Evolutionary conservation across 2,113 vertebrate genomes (phyloP).

Genomic region (Sphaerodactylus townsendi): DNA sequence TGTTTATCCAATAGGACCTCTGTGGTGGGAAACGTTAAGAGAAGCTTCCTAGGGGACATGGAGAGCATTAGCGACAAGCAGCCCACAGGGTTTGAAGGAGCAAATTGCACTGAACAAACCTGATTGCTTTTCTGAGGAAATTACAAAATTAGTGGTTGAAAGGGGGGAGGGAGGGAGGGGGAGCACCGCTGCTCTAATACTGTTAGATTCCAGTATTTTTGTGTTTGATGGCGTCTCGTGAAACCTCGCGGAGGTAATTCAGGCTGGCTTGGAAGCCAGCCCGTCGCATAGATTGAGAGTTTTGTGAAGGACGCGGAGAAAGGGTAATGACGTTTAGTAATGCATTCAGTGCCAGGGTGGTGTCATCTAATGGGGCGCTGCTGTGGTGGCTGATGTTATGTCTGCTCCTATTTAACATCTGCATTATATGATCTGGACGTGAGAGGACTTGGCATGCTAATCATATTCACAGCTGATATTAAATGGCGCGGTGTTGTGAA

Average conservation of each 20-base stretch:
- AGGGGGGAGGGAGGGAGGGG: too few species aligned
- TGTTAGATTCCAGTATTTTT: background rate
- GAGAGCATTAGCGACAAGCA: fast-evolving
- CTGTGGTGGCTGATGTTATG: background rate
- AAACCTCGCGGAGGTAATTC: background rate
- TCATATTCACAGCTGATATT: background rate
- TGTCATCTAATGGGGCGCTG: background rate
- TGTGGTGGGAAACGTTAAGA: background rate
- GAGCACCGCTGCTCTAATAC: background rate
- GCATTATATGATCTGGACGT: background rate
- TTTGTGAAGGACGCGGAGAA: background rate
- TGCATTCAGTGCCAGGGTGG: background rate
- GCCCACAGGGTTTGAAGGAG: background rate
- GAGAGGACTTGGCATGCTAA: fast-evolving
- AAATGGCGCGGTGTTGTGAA: background rate
- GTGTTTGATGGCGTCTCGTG: background rate
- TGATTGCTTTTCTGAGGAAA: constrained; percentile 17
- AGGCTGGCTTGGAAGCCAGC: background rate
- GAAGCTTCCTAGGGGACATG: background rate
- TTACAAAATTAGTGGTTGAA: constrained; percentile 1
- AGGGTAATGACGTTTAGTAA: background rate
- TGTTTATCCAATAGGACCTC: background rate
- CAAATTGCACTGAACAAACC: background rate
- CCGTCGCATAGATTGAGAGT: background rate
- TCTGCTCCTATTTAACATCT: constrained; percentile 13